Evolutionary conservation across 2,113 vertebrate species (phyloP).

Genomic region (Martes martes): DNA sequence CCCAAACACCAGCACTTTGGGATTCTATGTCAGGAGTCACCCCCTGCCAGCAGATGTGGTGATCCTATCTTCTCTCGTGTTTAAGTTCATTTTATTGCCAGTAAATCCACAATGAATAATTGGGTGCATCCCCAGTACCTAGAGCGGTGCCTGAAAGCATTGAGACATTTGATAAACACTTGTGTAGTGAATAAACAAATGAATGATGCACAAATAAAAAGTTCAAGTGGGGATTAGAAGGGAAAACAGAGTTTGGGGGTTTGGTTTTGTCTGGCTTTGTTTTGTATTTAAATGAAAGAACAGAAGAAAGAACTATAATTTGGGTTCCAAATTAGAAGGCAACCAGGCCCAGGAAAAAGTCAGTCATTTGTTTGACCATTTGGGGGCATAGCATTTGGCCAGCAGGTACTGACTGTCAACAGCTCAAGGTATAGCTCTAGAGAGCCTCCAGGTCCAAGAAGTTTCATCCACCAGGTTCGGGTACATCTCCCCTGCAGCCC

Average conservation of each 20-base stretch:
- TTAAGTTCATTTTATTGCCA: neutral
- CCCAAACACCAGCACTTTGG: neutral
- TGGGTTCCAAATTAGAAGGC: constrained; percentile 62
- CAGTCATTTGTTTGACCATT: constrained; percentile 60
- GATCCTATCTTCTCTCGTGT: neutral
- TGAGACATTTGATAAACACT: neutral
- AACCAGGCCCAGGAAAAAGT: constrained; percentile 47
- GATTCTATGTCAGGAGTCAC: neutral
- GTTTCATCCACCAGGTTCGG: neutral
- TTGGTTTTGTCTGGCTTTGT: constrained; percentile 3
- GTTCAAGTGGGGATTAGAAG: neutral
- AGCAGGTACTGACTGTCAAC: constrained; percentile 38
- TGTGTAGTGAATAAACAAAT: neutral
- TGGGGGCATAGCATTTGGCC: neutral
- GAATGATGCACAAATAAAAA: neutral
- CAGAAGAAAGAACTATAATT: constrained; percentile 59
- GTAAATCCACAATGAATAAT: neutral
- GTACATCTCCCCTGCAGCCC: neutral
- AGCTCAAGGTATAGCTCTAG: neutral
- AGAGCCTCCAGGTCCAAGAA: neutral
- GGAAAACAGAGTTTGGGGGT: constrained; percentile 37
- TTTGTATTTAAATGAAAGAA: constrained; percentile 69
- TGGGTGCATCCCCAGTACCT: neutral
- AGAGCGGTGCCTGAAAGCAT: neutral
- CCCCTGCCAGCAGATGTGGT: neutral